Conservation (phyloP, 2,797 vertebrate species). For the Sebastes minor region DNA sequence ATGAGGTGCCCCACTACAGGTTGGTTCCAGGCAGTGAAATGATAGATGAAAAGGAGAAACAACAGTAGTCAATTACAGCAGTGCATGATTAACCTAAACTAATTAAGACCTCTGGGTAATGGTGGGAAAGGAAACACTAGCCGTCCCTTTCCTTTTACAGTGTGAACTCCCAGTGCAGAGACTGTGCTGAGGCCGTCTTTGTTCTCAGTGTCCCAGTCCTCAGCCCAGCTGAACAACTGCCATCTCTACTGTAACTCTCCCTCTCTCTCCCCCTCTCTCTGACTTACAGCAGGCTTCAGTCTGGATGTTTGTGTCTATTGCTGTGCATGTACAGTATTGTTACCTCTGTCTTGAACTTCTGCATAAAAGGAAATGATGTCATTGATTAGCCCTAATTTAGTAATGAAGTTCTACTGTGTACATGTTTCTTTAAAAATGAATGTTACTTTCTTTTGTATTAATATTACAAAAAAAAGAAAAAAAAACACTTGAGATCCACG, state of each 20-base stretch:
- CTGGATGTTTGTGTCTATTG: background rate
- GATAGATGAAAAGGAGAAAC: slow-evolving; percentile 82
- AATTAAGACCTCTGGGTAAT: slow-evolving; percentile 87
- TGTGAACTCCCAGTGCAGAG: slow-evolving; percentile 72
- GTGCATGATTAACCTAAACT: slow-evolving; percentile 85
- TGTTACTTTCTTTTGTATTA: background rate
- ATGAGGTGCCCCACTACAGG: slow-evolving; percentile 68
- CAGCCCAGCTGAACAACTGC: slow-evolving; percentile 59
- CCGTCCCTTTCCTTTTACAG: slow-evolving; percentile 57
- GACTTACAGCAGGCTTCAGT: slow-evolving; percentile 5
- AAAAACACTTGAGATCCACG: background rate
- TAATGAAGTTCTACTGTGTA: background rate
- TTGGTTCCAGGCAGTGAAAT: slow-evolving; percentile 77
- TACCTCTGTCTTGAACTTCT: background rate
- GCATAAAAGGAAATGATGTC: background rate
- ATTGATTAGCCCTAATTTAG: background rate
- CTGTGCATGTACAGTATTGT: background rate
- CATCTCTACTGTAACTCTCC: slow-evolving; percentile 40
- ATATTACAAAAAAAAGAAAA: background rate
- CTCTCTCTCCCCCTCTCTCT: background rate
- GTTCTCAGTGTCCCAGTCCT: slow-evolving; percentile 69
- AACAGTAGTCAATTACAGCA: slow-evolving; percentile 80
- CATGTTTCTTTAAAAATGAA: background rate
- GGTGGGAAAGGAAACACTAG: slow-evolving; percentile 72
- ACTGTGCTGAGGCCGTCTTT: slow-evolving; percentile 68